Evolutionary conservation across 2,113 vertebrate genomes (phyloP).

Genomic region (Oreochromis aureus): DNA sequence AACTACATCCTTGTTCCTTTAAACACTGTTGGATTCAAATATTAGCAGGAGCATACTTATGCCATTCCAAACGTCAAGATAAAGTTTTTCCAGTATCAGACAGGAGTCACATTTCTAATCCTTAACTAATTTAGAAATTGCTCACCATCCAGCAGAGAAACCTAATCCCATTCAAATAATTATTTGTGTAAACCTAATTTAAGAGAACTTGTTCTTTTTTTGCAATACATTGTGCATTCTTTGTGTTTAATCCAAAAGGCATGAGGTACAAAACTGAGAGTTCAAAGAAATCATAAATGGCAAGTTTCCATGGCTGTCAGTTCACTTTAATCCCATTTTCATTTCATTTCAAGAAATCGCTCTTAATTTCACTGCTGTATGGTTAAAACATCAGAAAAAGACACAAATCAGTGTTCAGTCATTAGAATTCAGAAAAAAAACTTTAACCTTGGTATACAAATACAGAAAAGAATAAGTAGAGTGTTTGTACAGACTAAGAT

Average conservation of each 20-base stretch:
- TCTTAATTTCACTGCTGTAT: neutral
- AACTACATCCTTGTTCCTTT: neutral
- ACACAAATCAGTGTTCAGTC: neutral
- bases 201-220: neutral
- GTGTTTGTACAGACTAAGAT: neutral
- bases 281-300: neutral
- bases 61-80: neutral
- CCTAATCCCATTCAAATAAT: neutral
- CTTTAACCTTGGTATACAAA: neutral
- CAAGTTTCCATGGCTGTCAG: neutral
- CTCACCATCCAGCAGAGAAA: accelerated
- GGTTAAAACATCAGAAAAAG: neutral
- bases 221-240: neutral
- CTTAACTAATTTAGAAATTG: neutral
- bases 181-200: neutral
- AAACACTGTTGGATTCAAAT: neutral
- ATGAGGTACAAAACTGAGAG: neutral
- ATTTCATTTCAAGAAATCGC: neutral
- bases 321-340: neutral
- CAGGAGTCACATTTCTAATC: neutral
- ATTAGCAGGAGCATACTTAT: neutral
- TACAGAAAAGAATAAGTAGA: neutral
- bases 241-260: neutral
- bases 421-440: neutral
- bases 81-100: neutral